Evolutionary conservation across 1,140 invertebrate species (phyloP).

Genomic region (Drosophila ambigua): DNA sequence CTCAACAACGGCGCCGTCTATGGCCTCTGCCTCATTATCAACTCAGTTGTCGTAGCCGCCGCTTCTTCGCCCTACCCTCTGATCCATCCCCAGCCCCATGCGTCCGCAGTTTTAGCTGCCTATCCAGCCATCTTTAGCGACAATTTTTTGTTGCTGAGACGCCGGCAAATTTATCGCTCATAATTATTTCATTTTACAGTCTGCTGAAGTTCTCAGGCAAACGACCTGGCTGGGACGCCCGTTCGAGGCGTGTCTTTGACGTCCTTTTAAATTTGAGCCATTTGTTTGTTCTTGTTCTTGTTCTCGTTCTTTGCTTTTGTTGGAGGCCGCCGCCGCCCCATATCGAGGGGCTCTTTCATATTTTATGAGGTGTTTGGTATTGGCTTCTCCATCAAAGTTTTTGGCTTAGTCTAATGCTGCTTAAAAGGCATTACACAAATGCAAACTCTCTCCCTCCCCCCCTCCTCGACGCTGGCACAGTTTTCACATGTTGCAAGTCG

Average conservation of each 20-base stretch:
- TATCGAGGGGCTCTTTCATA: constrained; percentile 20
- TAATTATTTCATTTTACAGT: constrained; percentile 82
- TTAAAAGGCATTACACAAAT: constrained; percentile 76
- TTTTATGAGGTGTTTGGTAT: constrained; percentile 52
- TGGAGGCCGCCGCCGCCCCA: not conserved
- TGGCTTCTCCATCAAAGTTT: constrained; percentile 51
- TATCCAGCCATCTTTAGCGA: constrained; percentile 44
- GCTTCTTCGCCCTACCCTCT: too few species aligned
- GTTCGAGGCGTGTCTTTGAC: constrained; percentile 26
- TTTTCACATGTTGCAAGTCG: constrained; percentile 50
- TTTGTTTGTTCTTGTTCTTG: constrained; percentile 30
- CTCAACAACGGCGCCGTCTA: constrained; percentile 44
- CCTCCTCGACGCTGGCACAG: constrained; percentile 57
- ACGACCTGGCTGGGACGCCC: constrained; percentile 51
- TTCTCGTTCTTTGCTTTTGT: not conserved
- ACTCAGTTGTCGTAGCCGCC: constrained; percentile 21
- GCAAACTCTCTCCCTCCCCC: constrained; percentile 46
- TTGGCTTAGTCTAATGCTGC: constrained; percentile 55
- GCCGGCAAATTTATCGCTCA: constrained; percentile 73
- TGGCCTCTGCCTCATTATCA: constrained; percentile 60
- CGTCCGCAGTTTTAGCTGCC: not conserved
- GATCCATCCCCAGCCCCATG: too few species aligned
- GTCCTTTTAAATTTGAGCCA: constrained; percentile 42
- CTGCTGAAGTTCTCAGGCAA: constrained; percentile 76
- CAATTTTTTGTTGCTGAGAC: constrained; percentile 55